These are phyloP conservation scores for Leistus spinibarbis DNA, from an alignment of 2,888 invertebrate species.

Conservation along the genomic window DNA sequence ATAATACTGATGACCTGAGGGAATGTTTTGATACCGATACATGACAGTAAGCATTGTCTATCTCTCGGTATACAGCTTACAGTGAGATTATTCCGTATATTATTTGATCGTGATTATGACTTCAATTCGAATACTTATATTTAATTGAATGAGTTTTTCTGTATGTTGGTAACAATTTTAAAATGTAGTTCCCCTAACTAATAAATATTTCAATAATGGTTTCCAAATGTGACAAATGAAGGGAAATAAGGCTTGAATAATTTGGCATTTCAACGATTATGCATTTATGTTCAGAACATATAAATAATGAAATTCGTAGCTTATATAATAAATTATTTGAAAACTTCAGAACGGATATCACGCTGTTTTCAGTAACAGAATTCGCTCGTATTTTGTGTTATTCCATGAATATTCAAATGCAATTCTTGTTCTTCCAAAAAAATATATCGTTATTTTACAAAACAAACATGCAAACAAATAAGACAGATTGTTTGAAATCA, in stretches of 20 bases:
- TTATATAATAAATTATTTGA: neutral
- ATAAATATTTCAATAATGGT: too few relatives aligned
- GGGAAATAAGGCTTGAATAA: neutral
- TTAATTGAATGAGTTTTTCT: too few relatives aligned
- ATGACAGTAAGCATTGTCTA: neutral
- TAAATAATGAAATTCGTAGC: neutral
- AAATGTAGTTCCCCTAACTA: too few relatives aligned
- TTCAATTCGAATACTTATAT: too few relatives aligned
- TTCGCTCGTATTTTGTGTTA: neutral
- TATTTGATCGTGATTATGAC: neutral
- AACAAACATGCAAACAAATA: too few relatives aligned
- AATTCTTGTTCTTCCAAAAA: neutral
- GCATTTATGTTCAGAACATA: neutral
- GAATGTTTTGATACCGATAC: conserved; percentile 9
- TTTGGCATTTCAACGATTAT: neutral
- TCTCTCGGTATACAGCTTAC: neutral
- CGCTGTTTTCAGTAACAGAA: conserved; percentile 2
- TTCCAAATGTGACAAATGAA: neutral
- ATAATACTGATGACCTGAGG: neutral
- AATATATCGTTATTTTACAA: neutral
- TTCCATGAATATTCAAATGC: neutral
- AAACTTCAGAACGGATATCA: neutral
- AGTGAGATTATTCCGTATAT: neutral
- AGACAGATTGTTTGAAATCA: neutral
- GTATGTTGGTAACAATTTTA: too few relatives aligned